Percentiles rank a stretch among this genome's conserved stretches.
Conservation (phyloP, 2,797 vertebrate species). For the Mustela erminea region DNA sequence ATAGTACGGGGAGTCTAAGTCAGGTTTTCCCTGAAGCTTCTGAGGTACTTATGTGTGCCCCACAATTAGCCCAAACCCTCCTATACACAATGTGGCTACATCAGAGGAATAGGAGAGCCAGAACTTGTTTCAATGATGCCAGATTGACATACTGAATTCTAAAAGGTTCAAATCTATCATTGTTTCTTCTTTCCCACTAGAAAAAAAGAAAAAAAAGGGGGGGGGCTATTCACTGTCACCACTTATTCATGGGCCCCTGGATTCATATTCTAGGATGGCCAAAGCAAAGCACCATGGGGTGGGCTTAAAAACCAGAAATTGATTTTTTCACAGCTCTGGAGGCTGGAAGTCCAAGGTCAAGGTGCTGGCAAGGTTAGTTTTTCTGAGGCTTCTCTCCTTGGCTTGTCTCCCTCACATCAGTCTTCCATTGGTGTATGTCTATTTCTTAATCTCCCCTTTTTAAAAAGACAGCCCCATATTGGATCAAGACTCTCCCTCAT, state of each 20-base stretch:
- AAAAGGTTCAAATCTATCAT: background rate
- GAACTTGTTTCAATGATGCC: background rate
- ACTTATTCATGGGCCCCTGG: background rate
- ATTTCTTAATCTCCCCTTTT: background rate
- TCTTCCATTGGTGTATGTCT: background rate
- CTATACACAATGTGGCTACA: background rate
- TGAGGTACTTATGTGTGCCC: background rate
- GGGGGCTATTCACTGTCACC: background rate
- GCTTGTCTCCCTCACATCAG: background rate
- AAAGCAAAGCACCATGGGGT: background rate
- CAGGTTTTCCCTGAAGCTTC: background rate
- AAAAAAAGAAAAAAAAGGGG: background rate
- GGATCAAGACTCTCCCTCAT: background rate
- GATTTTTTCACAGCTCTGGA: background rate
- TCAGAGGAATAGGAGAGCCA: background rate
- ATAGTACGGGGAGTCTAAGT: constrained; percentile 33
- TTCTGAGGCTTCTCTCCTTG: background rate
- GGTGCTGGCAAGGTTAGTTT: background rate
- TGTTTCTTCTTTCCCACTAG: background rate
- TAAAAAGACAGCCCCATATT: background rate
- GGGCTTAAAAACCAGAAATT: background rate
- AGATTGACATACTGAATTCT: background rate
- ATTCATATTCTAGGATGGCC: background rate
- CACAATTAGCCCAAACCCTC: background rate
- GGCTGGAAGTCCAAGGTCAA: background rate